These are phyloP conservation scores for Chaunax sp. DNA, from an alignment of 2,797 vertebrate genomes.

Conservation along the genomic window DNA sequence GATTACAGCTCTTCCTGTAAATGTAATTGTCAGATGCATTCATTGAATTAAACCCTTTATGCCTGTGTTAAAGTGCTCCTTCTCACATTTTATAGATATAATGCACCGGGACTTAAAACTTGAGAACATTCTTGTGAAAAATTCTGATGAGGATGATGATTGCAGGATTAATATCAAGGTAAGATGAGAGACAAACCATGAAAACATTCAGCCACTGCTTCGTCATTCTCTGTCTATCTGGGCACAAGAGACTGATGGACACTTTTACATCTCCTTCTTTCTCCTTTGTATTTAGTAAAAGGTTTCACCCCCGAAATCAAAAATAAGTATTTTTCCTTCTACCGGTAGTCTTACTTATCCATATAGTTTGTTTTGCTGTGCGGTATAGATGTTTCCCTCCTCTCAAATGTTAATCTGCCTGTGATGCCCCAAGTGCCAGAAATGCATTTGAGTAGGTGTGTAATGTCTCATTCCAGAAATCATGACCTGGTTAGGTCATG, in stretches of 20 bases:
- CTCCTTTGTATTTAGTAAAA: slow-evolving; percentile 50
- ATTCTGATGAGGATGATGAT: slow-evolving; percentile 77
- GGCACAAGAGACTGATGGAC: slow-evolving; percentile 29
- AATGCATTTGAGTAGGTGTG: no score
- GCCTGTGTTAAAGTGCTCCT: slow-evolving; percentile 13
- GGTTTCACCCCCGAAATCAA: no score
- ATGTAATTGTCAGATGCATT: neutral
- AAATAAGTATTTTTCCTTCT: no score
- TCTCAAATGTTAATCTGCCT: no score
- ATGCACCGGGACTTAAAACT: slow-evolving; percentile 91
- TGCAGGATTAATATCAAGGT: slow-evolving; percentile 90
- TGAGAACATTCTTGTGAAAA: slow-evolving; percentile 94
- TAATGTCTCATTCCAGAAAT: no score
- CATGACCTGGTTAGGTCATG: no score
- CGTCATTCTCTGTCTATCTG: slow-evolving; percentile 32
- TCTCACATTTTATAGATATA: slow-evolving; percentile 82
- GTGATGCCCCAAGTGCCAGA: no score
- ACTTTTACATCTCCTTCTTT: slow-evolving; percentile 28
- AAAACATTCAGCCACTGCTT: slow-evolving; percentile 32
- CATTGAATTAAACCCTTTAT: neutral
- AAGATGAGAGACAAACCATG: slow-evolving; percentile 62
- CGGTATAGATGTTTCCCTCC: no score
- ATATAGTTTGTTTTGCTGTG: no score
- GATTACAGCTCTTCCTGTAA: neutral
- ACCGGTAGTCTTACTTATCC: no score